Conservation (phyloP, 2,888 invertebrate species). For the Nymphalis polychloros region DNA sequence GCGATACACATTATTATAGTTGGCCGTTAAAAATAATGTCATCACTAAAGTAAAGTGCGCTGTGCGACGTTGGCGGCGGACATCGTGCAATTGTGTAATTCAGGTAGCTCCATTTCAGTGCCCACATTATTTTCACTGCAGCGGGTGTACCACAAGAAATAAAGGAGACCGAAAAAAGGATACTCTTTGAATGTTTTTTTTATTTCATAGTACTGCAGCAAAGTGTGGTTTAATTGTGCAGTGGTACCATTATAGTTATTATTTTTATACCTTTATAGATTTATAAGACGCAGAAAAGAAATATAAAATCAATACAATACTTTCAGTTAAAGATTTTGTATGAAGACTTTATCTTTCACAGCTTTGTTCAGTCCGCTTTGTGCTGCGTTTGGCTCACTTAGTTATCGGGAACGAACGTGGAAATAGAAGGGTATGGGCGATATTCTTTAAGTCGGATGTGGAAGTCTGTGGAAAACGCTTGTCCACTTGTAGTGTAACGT, state of each 20-base stretch:
- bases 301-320: conserved; percentile 6
- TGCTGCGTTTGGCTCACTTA: conserved; percentile 11
- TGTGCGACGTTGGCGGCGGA: conserved; percentile 36
- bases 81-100: conserved; percentile 59
- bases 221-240: conserved; percentile 78
- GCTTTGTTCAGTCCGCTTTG: conserved; percentile 12
- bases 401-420: conserved; percentile 20
- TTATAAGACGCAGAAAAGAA: conserved; percentile 3
- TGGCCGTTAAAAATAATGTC: conserved; percentile 44
- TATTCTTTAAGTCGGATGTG: conserved; percentile 25
- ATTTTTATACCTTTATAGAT: conserved; percentile 50
- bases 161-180: conserved; percentile 67
- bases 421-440: conserved; percentile 17
- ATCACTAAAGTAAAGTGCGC: conserved; percentile 38
- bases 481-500: conserved; percentile 53
- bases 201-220: conserved; percentile 76
- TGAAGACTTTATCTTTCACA: conserved; percentile 11
- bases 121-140: conserved; percentile 64
- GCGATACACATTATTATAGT: conserved; percentile 33
- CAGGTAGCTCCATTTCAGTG: conserved; percentile 58
- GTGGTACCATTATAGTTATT: conserved; percentile 64
- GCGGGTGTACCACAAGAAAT: conserved; percentile 58
- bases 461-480: conserved; percentile 42
- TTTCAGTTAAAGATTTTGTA: conserved; percentile 16
- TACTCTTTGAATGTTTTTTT: conserved; percentile 71